Evolutionary conservation across 2,113 vertebrate genomes (phyloP), one percentile per base, ranked within the genome.

Genomic region (Passer montanus): DNA sequence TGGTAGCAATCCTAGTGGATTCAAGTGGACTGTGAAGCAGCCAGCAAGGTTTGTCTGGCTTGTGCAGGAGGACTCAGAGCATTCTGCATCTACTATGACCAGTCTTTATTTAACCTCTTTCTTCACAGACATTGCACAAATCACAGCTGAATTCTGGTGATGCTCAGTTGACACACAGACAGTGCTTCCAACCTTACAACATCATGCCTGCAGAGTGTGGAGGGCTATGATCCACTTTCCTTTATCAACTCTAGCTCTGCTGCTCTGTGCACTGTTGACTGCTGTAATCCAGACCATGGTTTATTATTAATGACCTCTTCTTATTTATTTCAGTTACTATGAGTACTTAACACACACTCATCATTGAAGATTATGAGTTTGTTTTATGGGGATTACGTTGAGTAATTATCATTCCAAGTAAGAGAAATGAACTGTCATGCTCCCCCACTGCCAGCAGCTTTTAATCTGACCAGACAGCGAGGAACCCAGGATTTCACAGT

Each of bases 401-500:
- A 92, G 68, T 95, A 94, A 97, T 97, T 97, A 96, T 94, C 74
- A 70, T 94, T 95, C 87, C 84, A 82, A 96, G 87, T 89, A 95
- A 95, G 43, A 96, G 95, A 95, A 96, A 94, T 3, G 2, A 97
- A 97, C 94, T 97, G 95, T 96, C 95, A 95, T 89, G 58, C 67
- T 94, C 46, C 58, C 49, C 90, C 74, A 94, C 78, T 93, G 88
- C 91, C 94, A 94, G 88, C 94, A 96, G 93, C 59, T 94, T 96
- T 97, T 97, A 97, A 97, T 97, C 92, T 97, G 97, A 97, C 68
- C 90, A 95, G 97, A 96, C 96, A 97, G 97, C 77, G 0, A 95
- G 77, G 95, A 97, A 94, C 95, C 46, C 73, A 97, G 96, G 93
- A 95, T 92, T 97, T 97, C 96, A 96, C 96, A 95, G 96, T 94